Evolutionary conservation across 2,113 vertebrate genomes (phyloP), one percentile per base, ranked within the genome.

Genomic region (Madoqua kirkii): DNA sequence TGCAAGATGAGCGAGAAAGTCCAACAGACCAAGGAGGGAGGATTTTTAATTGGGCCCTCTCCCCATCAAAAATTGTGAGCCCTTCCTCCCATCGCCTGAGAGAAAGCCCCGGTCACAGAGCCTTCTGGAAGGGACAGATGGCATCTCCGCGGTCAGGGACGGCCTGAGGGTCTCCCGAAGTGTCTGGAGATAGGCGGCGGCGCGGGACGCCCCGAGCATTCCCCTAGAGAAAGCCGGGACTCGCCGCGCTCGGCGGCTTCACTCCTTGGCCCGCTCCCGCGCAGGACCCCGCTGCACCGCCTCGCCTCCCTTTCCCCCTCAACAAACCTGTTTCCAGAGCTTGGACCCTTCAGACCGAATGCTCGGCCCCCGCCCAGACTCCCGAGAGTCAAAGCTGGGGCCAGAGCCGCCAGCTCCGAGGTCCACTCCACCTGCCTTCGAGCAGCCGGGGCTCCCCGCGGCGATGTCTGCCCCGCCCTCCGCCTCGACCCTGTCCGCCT

Each of bases 381-480:
- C 79, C 59, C 57, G 55, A 52, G 43, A 87, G 71, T 95, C 87
- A 33, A 93, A 87, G 60, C 17, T 48, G 57, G 40, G 25, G 17
- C 71, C 13, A 3, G 16, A 48, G 31, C 14, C 1, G 21, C 43
- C 45, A 14, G 76, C 33, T 36, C 81, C 8, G 4, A 76, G 15
- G 57, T 25, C 36, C 1, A 23, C 71, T 79, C 92, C 94, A 86
- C 93, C 94, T 96, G 96, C 94, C 74, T 19, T 15, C 10, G 7
- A 45, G 52, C 79, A 1, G 62, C 50, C 21, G 2, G 23, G 23
- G n/a, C 25, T 85, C 33, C 57, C 5, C 7, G 10, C 40, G 1
- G 14, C 7, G 43, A 60, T 2, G 31, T 43, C 64, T 7, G 13
- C 19, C 19, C 60, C 43, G 33, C 19, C 90, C 2, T 40, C 23